phyloP scores from a whole-genome alignment of 2,113 vertebrate genomes.

The Myrmophylax atrothorax region DNA sequence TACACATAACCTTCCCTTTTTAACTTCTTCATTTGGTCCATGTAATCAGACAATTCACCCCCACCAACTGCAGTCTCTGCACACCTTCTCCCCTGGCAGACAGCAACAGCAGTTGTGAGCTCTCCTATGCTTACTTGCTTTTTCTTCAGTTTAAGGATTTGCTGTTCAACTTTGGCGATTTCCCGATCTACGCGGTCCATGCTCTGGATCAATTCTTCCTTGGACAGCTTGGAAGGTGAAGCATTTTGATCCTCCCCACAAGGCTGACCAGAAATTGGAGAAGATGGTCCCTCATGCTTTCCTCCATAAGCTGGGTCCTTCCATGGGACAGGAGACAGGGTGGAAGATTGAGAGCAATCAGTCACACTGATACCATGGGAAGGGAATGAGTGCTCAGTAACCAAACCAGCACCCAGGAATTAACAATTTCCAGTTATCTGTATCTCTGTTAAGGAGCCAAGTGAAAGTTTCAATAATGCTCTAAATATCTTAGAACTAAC shows the following conservation, averaged over 20 bases:
- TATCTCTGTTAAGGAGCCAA: background rate
- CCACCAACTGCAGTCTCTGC: background rate
- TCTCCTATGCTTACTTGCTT: conserved; percentile 85
- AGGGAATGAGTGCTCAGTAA: background rate
- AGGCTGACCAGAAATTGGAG: conserved; percentile 81
- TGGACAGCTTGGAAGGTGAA: conserved; percentile 97
- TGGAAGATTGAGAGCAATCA: background rate
- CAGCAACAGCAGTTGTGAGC: background rate
- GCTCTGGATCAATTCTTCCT: conserved; percentile 98
- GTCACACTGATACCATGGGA: background rate
- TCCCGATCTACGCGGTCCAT: conserved; percentile 98
- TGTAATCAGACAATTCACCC: background rate
- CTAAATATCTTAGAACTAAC: background rate
- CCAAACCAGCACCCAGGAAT: background rate
- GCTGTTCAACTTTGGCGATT: conserved; percentile 98
- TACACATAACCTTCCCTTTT: background rate
- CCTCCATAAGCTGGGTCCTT: conserved; percentile 87
- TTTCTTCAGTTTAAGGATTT: conserved; percentile 97
- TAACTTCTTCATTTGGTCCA: background rate
- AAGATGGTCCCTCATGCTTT: conserved; percentile 85
- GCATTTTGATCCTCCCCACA: conserved; percentile 91
- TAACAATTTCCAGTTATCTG: background rate
- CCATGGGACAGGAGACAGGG: background rate
- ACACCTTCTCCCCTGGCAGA: background rate
- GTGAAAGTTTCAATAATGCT: background rate